Base-by-base conservation (phyloP, 2,888 invertebrate genomes). In the Nymphalis polychloros region DNA sequence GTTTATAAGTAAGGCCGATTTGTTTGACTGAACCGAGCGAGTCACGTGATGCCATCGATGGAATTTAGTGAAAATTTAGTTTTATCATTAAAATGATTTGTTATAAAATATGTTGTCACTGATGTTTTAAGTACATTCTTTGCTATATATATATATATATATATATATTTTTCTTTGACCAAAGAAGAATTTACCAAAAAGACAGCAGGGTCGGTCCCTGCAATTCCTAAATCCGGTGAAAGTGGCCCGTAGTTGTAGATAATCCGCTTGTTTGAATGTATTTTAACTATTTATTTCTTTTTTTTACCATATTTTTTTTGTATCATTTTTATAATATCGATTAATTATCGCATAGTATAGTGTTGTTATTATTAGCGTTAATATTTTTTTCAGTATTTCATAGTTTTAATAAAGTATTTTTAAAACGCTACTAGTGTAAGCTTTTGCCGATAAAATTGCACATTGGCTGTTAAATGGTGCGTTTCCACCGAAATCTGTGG, bases 231-330 rank as follows among this genome's bases (percentile, higher is more conserved):
- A 10, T 81, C 81, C 76, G 78, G 78, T 81, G 81, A 80, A 81
- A 78, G 75, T 79, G 73, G 77, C 74, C 75, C 70, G 73, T 78
- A 77, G 75, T 71, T 64, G 70, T 81, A 74, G 73, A 70, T 68
- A 71, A 71, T 82, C 83, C 76, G 83, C 82, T 86, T 85, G 81
- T 88, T 88, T 88, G 81, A 85, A 88, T 85, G 83, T 89, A 85
- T 86, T 90, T 88, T 86, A 87, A 84, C 85, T 89, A 89, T 87
- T 87, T 84, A 84, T 83, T 84, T 86, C 84, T 87, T 88, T 90
- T n/a, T 55, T 87, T 84, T 89, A 88, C 85, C 81, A 69, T 78
- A 41, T 81, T 89, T 90, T 81, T 86, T 89, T 89, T 84, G 81
- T 84, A 81, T 83, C 81, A 74, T 76, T 79, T 80, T 75, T 74